Evolutionary conservation across 2,113 vertebrate species (phyloP), one percentile per base, ranked within the genome.

Genomic region (Ellobius talpinus): DNA sequence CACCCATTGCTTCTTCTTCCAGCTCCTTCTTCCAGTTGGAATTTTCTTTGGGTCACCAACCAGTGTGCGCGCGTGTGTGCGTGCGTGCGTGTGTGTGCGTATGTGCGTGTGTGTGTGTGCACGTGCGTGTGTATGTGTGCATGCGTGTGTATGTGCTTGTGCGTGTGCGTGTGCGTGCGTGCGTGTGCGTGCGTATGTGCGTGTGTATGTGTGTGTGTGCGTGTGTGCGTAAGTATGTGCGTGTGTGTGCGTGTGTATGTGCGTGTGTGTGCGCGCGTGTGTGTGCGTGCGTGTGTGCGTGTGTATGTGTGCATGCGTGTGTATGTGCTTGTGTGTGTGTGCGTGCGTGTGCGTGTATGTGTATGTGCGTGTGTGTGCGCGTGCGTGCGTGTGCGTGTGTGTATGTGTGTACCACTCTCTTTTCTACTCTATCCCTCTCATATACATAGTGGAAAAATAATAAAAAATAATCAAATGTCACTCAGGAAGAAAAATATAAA

Each of bases 401-500:
- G n/a, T 42, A 31, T 36, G 33, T 36, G 66, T 36, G 11, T 6
- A 5, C 52, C 24, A 63, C 58, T 84, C 23, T 63, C 52, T 61
- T 39, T 39, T 14, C 14, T 84, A 63, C 81, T 84, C n/a, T 42
- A 63, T 2, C 5, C 17, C 5, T 63, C 63, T 82, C 24, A 78
- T 9, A 8, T 63, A 63, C 63, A 72, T 55, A 50, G 45, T 39
- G 23, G 84, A 55, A 88, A 58, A 58, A 58, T 16, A 93, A 70
- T 33, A 21, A 55, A 88, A 50, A 50, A 50, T 14, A 94, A 72
- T 36, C 29, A 93, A 88, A 66, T 36, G 68, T 3, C 31, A 17
- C 31, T 93, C 81, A 77, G 68, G 42, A 93, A 78, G 39, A 87
- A 87, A 7, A 73, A 63, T 90, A 79, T 13, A 55, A 55, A 93